Evolutionary conservation across 2,113 vertebrate genomes (phyloP).

Genomic region (Eolophus roseicapilla): DNA sequence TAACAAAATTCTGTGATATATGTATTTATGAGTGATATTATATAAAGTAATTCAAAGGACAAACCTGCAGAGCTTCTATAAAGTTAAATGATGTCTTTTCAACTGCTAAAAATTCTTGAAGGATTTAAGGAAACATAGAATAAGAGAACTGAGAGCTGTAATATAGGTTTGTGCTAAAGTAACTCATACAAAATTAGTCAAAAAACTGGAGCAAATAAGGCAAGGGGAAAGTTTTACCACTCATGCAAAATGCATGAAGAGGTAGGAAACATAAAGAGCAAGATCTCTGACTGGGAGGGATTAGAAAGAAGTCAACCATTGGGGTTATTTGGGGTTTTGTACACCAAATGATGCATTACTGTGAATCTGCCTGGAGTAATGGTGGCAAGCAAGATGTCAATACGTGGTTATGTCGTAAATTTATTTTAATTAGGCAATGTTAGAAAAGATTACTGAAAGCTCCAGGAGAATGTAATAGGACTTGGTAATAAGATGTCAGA

Average conservation of each 20-base stretch:
- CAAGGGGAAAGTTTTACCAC: neutral
- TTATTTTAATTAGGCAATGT: constrained; percentile 17
- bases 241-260: neutral
- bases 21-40: neutral
- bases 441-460: neutral
- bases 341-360: neutral
- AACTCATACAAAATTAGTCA: neutral
- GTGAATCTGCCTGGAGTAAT: neutral
- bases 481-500: constrained; percentile 49
- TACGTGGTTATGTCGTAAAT: neutral
- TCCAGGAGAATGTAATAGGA: constrained; percentile 19
- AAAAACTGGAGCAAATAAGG: neutral
- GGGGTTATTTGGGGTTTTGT: neutral
- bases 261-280: neutral
- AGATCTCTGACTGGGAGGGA: neutral
- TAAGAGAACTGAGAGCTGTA: neutral
- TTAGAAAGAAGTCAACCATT: neutral
- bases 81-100: neutral
- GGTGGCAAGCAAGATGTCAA: neutral
- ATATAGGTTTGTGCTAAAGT: neutral
- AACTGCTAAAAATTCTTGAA: neutral
- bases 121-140: neutral
- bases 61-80: neutral
- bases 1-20: neutral
- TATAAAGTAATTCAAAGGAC: neutral